Percentiles rank a stretch among this genome's conserved stretches.
Evolutionary conservation across 2,888 invertebrate genomes (phyloP).

Genomic region (Buathra laborator): DNA sequence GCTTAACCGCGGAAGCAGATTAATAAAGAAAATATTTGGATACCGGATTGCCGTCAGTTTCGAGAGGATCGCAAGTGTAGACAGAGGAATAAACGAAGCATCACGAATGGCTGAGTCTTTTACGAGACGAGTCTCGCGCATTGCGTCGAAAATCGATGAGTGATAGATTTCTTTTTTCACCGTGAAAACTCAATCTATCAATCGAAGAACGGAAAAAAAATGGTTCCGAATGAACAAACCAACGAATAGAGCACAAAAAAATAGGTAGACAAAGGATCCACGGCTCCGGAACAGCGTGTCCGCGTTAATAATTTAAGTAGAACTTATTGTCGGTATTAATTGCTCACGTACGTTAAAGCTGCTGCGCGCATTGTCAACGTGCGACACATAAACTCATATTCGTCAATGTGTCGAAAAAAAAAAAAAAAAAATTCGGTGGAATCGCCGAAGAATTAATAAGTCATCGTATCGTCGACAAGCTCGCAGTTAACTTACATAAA

Average conservation of each 20-base stretch:
- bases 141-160: neutral
- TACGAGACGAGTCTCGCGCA: neutral
- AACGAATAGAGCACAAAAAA: constrained; percentile 17
- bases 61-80: neutral
- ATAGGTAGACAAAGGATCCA: constrained; percentile 38
- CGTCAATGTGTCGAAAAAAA: constrained; percentile 4
- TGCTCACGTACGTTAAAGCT: constrained; percentile 66
- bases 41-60: constrained; percentile 18
- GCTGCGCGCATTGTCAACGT: constrained; percentile 25
- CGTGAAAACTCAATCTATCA: neutral
- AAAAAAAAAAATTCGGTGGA: constrained; percentile 10
- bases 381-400: too few relatives aligned
- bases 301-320: constrained; percentile 69
- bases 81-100: neutral
- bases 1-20: constrained; percentile 13
- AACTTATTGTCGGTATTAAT: constrained; percentile 70
- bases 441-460: neutral
- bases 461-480: neutral
- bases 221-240: constrained; percentile 14
- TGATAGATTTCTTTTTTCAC: neutral
- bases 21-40: neutral
- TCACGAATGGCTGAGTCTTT: neutral
- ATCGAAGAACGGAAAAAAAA: neutral
- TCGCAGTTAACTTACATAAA: constrained; percentile 36
- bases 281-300: constrained; percentile 60